Conservation (phyloP, 2,797 vertebrate species). For the Artibeus jamaicensis region DNA sequence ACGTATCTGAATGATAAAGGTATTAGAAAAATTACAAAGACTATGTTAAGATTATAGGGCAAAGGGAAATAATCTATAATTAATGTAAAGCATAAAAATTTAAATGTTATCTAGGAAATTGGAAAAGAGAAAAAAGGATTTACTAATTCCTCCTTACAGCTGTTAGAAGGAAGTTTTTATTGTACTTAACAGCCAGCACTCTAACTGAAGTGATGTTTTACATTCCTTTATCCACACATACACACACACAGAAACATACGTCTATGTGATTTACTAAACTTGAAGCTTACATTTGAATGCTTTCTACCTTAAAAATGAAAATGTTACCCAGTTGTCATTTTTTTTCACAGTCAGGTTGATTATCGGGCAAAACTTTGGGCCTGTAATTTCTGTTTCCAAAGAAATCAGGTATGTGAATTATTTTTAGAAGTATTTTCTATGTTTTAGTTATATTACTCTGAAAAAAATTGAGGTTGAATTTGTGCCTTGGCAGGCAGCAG, state of each 20-base stretch:
- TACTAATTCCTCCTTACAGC: background rate
- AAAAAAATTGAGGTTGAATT: slow-evolving; percentile 16
- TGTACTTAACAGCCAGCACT: background rate
- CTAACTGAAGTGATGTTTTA: background rate
- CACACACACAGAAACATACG: background rate
- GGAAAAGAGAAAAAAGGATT: slow-evolving; percentile 2
- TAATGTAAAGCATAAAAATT: background rate
- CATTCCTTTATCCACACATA: background rate
- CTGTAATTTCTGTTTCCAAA: slow-evolving; percentile 99
- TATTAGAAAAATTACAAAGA: background rate
- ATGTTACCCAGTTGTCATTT: background rate
- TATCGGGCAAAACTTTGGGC: slow-evolving; percentile 98
- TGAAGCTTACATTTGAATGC: slow-evolving; percentile 18
- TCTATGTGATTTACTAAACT: background rate
- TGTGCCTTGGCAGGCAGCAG: background rate
- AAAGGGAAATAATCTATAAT: background rate
- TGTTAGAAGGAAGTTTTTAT: background rate
- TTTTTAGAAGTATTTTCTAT: background rate
- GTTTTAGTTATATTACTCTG: background rate
- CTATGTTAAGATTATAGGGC: background rate
- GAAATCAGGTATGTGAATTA: slow-evolving; percentile 91
- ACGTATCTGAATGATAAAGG: background rate
- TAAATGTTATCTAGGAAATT: background rate
- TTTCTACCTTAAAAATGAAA: slow-evolving; percentile 41
- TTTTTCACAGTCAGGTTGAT: slow-evolving; percentile 92